phyloP scores from a whole-genome alignment of 2,113 vertebrate species.

The Tringa solitaria region DNA sequence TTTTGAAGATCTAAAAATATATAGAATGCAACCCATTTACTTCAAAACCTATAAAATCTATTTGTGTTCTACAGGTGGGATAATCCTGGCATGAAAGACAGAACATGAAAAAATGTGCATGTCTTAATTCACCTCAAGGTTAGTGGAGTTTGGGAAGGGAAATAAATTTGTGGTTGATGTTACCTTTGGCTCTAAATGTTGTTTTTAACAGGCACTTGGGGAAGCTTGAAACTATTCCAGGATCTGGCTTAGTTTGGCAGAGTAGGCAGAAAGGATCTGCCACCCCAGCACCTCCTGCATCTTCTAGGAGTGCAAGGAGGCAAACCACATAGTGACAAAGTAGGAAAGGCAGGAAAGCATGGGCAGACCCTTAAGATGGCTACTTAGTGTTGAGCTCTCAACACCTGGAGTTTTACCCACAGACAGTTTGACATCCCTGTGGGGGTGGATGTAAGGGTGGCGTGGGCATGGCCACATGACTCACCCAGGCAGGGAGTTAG shows the following conservation, averaged over 20 bases:
- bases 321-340: neutral
- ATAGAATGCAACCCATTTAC: neutral
- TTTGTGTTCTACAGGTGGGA: neutral
- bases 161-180: neutral
- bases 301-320: neutral
- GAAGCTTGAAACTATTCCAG: neutral
- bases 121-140: neutral
- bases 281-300: neutral
- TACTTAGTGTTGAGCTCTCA: neutral
- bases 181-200: neutral
- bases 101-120: neutral
- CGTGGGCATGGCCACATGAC: fast-evolving
- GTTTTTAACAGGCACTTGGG: neutral
- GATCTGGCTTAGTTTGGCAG: neutral
- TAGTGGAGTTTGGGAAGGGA: neutral
- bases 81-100: neutral
- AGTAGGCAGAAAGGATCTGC: neutral
- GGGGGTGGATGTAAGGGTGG: neutral
- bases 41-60: slow-evolving; percentile 30
- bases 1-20: neutral
- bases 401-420: neutral
- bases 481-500: fast-evolving
- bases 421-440: neutral
- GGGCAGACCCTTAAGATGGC: neutral
- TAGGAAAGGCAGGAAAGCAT: neutral